Base-by-base conservation (phyloP, 2,797 vertebrate genomes). In the Thripadectes ignobilis region DNA sequence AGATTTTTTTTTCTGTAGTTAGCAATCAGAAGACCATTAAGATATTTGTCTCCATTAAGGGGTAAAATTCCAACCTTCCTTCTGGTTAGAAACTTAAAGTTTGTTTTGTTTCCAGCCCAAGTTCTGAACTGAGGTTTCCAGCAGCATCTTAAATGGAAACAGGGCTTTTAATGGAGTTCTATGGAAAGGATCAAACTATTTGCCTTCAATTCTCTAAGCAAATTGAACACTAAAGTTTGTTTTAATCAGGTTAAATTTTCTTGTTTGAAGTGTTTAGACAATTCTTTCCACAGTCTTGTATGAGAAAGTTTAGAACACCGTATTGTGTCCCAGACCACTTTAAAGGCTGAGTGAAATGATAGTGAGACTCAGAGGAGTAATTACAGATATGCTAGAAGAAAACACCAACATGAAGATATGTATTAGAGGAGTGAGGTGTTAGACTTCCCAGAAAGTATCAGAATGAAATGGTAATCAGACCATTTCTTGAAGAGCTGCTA, bases 401-500 rank as follows among this genome's bases (percentile, higher is more conserved):
- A 88, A 80, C 0, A 1, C 36, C 61, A 61, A 43, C 12, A 24
- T 23, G 21, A 32, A 69, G 51, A 27, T 48, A n/a, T 0, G 1
- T 62, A 26, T 43, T 83, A 45, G 15, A 79, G 39, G 34, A 85
- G 49, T 71, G 8, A 59, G 20, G 26, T 65, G 32, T 51, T 62
- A 82, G 38, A 58, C 7, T 82, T 66, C 68, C 46, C 30, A 57
- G 61, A 75, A 73, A 61, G 17, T 39, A 24, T 41, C 36, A 52
- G 46, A 34, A 22, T 82, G 23, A 61, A 91, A 92, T 88, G 20
- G 19, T 55, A 63, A 77, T 55, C 32, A 66, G 23, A 49, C 49
- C 26, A 26, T 52, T 51, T 72, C 15, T 54, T 87, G 41, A 45
- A 38, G 21, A 41, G 8, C n/a, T 72, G 59, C 24, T 51, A 66